Evolutionary conservation across 2,888 invertebrate species (phyloP), one percentile per base, ranked within the genome.

Genomic region (Choristoneura rosaceana): DNA sequence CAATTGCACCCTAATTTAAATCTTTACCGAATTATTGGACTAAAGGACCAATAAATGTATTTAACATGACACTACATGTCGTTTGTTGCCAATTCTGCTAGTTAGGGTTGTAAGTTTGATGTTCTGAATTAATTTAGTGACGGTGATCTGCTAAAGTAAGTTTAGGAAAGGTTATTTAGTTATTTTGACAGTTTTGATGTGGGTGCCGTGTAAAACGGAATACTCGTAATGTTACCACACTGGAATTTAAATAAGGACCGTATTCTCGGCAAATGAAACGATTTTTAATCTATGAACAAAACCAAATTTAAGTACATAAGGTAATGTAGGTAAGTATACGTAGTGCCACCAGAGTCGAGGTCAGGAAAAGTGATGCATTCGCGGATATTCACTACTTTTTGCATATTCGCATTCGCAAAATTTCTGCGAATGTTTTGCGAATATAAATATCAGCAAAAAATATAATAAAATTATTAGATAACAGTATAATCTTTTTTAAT

Each of bases 91-190:
- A 14, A 38, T 60, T 38, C n/a, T 52, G 15, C 3, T 38, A 60
- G 60, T 38, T 38, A 41, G 9, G 34, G 38, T 38, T 34, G 17
- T 52, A 52, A 52, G 15, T 64, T 55, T 14, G 41, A 9, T 15
- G 52, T 52, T 17, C 52, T 9, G 14, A 65, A 52, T 55, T 65
- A 65, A 65, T 55, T 65, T 41, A 38, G 38, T 41, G 50, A 65
- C 52, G 41, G 25, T 55, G 50, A 63, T 55, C 52, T 65, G 55
- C 65, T 55, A 10, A 41, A 65, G n/a, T 63, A 47, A 47, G 64
- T 65, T 65, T 17, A 4, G 12, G 52, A 55, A 65, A 65, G 55
- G 38, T 65, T 65, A 65, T 62, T 62, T 43, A 62, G 62, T 45
- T 62, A 62, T 65, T 65, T 41, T 65, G 52, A 52, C 41, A 52